Conservation (phyloP, 2,888 invertebrate species). For the Acanthacorydalis orientalis region DNA sequence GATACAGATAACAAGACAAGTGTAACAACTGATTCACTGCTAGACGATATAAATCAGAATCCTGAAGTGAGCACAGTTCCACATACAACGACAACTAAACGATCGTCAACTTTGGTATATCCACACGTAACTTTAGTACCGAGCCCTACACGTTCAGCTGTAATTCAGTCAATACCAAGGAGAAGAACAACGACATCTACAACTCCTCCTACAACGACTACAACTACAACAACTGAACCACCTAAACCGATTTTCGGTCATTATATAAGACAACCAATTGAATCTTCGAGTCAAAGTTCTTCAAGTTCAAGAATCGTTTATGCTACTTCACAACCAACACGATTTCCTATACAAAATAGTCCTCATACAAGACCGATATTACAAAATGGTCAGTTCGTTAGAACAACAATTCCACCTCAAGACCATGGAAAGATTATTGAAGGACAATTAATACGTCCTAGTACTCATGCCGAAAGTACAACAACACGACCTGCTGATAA, state of each 20-base stretch:
- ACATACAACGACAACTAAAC: conserved; percentile 35
- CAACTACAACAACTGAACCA: conserved; percentile 20
- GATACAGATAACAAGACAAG: conserved; percentile 34
- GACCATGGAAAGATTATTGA: conserved; percentile 16
- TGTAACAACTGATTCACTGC: conserved; percentile 27
- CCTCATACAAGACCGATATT: conserved; percentile 3
- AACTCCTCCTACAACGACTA: conserved; percentile 22
- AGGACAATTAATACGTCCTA: conserved; percentile 20
- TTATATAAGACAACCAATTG: conserved; percentile 15
- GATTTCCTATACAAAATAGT: conserved; percentile 16
- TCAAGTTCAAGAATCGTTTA: conserved; percentile 20
- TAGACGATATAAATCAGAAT: conserved; percentile 23
- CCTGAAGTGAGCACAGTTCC: conserved; percentile 23
- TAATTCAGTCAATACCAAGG: conserved; percentile 47
- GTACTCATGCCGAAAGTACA: conserved; percentile 15
- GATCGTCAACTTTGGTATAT: conserved; percentile 32
- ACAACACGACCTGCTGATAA: conserved; percentile 18
- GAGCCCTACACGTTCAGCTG: conserved; percentile 38
- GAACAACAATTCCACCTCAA: conserved; percentile 14
- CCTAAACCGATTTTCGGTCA: conserved; percentile 18
- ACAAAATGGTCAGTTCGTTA: conserved; percentile 16
- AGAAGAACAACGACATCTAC: conserved; percentile 28
- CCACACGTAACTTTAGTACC: conserved; percentile 27
- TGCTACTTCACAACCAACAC: conserved; percentile 22
- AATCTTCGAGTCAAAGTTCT: conserved; percentile 11